Base-by-base conservation (phyloP, 2,888 invertebrate species). In the Chrysina gloriosa region DNA sequence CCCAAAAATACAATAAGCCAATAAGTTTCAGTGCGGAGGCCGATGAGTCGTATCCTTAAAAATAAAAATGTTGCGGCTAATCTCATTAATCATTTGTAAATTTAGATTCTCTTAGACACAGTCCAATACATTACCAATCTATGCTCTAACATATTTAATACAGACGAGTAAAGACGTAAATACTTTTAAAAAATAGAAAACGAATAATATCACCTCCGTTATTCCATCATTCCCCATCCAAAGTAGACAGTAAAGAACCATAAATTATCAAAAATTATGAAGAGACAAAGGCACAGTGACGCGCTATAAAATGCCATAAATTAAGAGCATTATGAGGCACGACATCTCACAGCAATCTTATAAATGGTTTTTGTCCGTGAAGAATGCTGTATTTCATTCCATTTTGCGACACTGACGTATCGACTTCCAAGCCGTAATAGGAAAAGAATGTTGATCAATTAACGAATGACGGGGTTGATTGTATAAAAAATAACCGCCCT, bases 391-490 rank as follows among this genome's bases (percentile, higher is more conserved):
- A 52, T 52, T 52, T 52, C 52, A 52, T 52, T 52, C 31, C 11
- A 19, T 14, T 31, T 52, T 19, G 16, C 36, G 39, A 58, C 58
- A 36, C 2, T 58, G 58, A 58, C 39, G 39, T 39, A 58, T 58
- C 11, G 39, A 58, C 42, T 39, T 25, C 25, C n/a, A 25, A 58
- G 14, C 58, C 25, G 25, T 23, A 58, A 58, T 42, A 58, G 25
- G 25, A 7, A 58, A 58, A 58, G 25, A 39, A 27, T 39, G 58
- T 58, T 58, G 42, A 58, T 58, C 58, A 58, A 58, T 58, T 58
- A 39, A 23, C 16, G 14, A 58, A 58, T 58, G 39, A 58, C 39
- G n/a, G 39, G 58, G n/a, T 21, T 23, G 39, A 58, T 56, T 29
- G 19, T 52, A 31, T 52, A 52, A 31, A 9, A 29, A 52, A 52